These are phyloP conservation scores for Hexactinellida sp. DNA, from an alignment of 37 sponge, comb jelly and placozoan species.

Conservation along the genomic window DNA sequence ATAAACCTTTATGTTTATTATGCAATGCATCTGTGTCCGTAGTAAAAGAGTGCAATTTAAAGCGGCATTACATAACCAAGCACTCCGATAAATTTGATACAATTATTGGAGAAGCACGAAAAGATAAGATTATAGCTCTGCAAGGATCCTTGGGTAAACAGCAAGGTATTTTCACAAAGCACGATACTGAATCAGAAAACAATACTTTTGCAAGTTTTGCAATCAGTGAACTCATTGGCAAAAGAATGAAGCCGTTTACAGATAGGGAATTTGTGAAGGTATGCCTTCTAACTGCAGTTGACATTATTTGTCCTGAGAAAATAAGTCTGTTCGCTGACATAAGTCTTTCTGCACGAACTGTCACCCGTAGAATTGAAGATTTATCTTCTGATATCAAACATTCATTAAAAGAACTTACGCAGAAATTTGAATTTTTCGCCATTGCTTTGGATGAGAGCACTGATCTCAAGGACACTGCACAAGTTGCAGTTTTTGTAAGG, in stretches of 20 bases:
- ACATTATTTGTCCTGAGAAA: neutral
- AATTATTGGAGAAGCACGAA: neutral
- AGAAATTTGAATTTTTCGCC: neutral
- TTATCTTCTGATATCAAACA: neutral
- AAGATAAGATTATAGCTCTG: neutral
- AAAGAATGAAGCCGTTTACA: neutral
- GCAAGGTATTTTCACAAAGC: neutral
- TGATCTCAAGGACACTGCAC: neutral
- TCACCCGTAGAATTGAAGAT: neutral
- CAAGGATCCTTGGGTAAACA: neutral
- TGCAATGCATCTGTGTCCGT: neutral
- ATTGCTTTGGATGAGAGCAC: slow-evolving; percentile 3
- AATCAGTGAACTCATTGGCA: neutral
- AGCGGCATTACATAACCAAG: neutral
- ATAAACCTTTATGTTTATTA: neutral
- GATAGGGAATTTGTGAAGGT: neutral
- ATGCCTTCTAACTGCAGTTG: neutral
- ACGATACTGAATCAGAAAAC: neutral
- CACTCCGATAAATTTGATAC: neutral
- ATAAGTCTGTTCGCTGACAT: neutral
- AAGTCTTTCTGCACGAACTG: slow-evolving; percentile 17
- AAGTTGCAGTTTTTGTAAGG: slow-evolving; percentile 4
- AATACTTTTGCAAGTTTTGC: neutral
- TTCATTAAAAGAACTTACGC: neutral
- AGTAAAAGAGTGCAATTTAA: slow-evolving; percentile 1